A percentile compares a stretch with the other conserved stretches of the same genome.
phyloP scores from a whole-genome alignment of 2,797 vertebrate species.

The Notolabrus celidotus region DNA sequence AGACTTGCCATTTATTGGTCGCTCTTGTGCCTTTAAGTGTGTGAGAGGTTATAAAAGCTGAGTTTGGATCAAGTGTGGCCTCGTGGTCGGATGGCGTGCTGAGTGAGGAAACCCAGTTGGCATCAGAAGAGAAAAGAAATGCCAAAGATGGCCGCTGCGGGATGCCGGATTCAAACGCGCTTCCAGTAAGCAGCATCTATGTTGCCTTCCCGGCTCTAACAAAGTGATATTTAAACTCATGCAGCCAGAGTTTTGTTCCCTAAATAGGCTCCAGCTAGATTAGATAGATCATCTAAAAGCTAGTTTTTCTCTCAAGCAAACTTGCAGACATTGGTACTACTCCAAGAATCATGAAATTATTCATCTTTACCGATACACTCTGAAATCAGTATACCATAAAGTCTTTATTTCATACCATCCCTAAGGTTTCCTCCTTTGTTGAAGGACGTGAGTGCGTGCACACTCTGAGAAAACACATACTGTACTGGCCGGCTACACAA shows the following conservation, averaged over 20 bases:
- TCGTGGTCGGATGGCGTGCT: slow-evolving; percentile 5
- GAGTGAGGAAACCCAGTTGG: slow-evolving; percentile 30
- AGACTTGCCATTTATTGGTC: no score
- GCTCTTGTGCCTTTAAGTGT: background rate
- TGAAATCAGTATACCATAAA: background rate
- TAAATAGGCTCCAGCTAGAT: no score
- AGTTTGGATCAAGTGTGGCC: background rate
- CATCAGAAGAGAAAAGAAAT: slow-evolving; percentile 5
- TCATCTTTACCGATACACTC: background rate
- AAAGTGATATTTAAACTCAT: background rate
- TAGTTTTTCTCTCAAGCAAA: background rate
- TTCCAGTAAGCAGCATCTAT: background rate
- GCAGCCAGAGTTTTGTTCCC: background rate
- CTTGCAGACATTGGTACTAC: background rate
- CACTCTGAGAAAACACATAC: slow-evolving; percentile 19
- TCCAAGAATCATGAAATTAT: background rate
- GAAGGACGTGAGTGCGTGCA: background rate
- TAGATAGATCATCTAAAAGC: no score
- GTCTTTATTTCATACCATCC: background rate
- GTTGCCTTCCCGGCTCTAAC: background rate
- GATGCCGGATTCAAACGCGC: background rate
- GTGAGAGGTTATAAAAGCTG: background rate
- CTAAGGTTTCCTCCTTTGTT: slow-evolving; percentile 9
- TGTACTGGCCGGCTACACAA: slow-evolving; percentile 1
- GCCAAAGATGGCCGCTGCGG: background rate